Evolutionary conservation across 2,113 vertebrate genomes (phyloP).

Genomic region (Microtus pennsylvanicus): DNA sequence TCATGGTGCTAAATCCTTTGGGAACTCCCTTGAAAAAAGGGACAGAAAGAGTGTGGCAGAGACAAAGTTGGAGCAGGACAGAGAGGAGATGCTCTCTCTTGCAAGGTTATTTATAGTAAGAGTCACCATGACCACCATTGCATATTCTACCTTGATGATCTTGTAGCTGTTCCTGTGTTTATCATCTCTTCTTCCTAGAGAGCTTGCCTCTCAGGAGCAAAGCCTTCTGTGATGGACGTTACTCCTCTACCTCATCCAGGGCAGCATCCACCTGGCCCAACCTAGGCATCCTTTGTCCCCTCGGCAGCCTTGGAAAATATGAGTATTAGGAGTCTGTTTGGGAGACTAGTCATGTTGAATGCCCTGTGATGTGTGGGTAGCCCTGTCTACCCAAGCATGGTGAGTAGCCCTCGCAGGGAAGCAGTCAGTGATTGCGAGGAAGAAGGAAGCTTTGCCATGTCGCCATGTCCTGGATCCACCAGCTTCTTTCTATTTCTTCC

Average conservation of each 20-base stretch:
- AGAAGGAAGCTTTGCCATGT: not conserved
- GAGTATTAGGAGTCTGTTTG: not conserved
- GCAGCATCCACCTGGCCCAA: not conserved
- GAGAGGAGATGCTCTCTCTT: not conserved
- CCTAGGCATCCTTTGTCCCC: not conserved
- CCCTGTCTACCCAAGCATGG: not conserved
- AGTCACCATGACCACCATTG: too few relatives aligned
- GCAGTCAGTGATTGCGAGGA: not conserved
- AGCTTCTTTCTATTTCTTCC: not conserved
- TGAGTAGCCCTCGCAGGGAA: not conserved
- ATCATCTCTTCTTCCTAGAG: not conserved
- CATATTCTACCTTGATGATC: not conserved
- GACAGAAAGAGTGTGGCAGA: accelerated
- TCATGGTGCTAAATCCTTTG: not conserved
- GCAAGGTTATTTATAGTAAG: not conserved
- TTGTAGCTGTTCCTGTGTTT: not conserved
- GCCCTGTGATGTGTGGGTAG: not conserved
- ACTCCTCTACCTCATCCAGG: not conserved
- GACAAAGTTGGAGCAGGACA: too few relatives aligned
- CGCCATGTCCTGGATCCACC: not conserved
- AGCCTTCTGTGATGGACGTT: accelerated
- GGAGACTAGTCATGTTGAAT: not conserved
- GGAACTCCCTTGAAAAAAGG: not conserved
- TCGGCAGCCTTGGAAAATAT: not conserved
- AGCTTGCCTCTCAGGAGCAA: not conserved